Percentiles rank a stretch among this genome's conserved stretches.
Conservation (phyloP, 1,140 invertebrate species). For the Zaprionus ghesquierei region DNA sequence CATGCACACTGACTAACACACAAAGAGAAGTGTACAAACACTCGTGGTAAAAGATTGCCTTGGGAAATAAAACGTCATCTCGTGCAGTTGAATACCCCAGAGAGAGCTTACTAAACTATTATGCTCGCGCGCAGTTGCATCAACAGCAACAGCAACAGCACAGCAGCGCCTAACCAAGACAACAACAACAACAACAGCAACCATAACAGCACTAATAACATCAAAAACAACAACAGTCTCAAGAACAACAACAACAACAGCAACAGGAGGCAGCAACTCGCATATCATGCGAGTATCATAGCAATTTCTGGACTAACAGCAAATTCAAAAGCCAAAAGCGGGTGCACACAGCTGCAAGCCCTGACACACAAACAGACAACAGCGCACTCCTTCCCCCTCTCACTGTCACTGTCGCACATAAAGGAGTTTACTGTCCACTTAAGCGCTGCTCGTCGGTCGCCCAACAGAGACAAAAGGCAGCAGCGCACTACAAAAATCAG, state of each 20-base stretch:
- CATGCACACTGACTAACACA: constrained; percentile 2
- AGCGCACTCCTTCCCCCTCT: background rate
- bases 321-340: constrained; percentile 71
- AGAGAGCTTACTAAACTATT: constrained; percentile 81
- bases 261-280: constrained; percentile 2
- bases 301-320: constrained; percentile 67
- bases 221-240: constrained; percentile 56
- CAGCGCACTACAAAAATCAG: constrained; percentile 69
- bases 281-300: constrained; percentile 39
- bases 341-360: constrained; percentile 41
- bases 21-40: constrained; percentile 61
- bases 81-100: constrained; percentile 73
- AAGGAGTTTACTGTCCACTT: constrained; percentile 60
- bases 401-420: background rate
- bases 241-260: constrained; percentile 9
- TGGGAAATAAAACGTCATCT: constrained; percentile 77
- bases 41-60: constrained; percentile 75
- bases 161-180: constrained; percentile 56
- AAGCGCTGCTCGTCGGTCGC: constrained; percentile 42
- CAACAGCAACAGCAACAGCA: constrained; percentile 20
- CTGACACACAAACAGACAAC: constrained; percentile 28
- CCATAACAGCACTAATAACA: constrained; percentile 71
- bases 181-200: constrained; percentile 36
- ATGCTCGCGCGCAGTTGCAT: constrained; percentile 54
- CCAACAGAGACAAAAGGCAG: constrained; percentile 58